phyloP scores from a whole-genome alignment of 2,113 vertebrate species.

The Sorex araneus region DNA sequence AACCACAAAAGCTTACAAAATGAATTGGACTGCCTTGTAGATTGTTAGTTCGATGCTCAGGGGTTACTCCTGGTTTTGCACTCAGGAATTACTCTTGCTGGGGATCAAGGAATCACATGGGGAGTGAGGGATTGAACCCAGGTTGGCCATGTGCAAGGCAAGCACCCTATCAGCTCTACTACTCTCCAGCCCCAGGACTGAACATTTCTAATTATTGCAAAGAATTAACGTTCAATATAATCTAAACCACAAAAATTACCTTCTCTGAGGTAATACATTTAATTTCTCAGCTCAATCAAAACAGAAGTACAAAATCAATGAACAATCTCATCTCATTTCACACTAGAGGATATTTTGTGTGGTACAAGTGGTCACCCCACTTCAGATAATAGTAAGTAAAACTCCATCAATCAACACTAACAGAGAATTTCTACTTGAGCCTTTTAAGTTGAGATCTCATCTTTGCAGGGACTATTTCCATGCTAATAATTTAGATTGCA shows the following conservation, averaged over 20 bases:
- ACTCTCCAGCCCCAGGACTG: neutral
- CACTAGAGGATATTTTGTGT: constrained; percentile 35
- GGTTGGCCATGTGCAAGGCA: no score
- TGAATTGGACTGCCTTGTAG: neutral
- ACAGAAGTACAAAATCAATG: constrained; percentile 18
- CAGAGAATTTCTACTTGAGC: constrained; percentile 57
- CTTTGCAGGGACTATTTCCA: constrained; percentile 48
- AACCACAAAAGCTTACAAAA: constrained; percentile 4
- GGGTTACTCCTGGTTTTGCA: no score
- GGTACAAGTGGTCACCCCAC: constrained; percentile 46
- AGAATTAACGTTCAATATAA: constrained; percentile 58
- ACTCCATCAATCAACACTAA: constrained; percentile 42
- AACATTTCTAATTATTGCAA: constrained; percentile 58
- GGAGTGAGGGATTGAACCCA: no score
- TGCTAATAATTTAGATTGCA: constrained; percentile 58
- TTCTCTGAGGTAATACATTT: constrained; percentile 22
- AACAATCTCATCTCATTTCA: constrained; percentile 56
- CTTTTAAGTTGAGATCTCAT: constrained; percentile 61
- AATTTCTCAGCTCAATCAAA: constrained; percentile 53
- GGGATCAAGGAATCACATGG: no score
- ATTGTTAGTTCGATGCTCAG: neutral
- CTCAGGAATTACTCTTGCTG: no score
- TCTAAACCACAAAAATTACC: constrained; percentile 47
- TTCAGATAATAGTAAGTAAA: constrained; percentile 64
- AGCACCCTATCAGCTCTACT: no score